A percentile compares a stretch with the other conserved stretches of the same genome.
phyloP scores from a whole-genome alignment of 1,140 invertebrate genomes.

The Fopius arisanus region DNA sequence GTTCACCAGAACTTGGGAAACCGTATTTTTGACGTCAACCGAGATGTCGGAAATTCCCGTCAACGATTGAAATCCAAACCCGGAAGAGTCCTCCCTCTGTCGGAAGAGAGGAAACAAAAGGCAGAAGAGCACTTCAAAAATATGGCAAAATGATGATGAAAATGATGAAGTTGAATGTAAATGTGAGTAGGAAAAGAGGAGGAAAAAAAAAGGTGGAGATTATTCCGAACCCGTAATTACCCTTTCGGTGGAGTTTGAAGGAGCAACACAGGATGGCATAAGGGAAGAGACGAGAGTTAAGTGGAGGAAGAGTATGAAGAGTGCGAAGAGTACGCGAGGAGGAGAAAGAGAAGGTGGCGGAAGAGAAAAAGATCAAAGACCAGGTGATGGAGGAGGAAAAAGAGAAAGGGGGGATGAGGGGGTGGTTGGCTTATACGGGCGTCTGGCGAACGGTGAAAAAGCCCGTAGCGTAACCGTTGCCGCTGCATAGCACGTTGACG shows the following conservation, averaged over 20 bases:
- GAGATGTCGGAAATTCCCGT: too few relatives aligned
- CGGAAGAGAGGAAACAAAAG: neutral
- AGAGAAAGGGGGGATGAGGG: slow-evolving; percentile 2
- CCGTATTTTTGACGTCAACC: too few relatives aligned
- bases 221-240: neutral
- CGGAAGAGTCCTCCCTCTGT: neutral
- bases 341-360: too few relatives aligned
- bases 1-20: too few relatives aligned
- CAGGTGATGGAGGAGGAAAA: slow-evolving; percentile 16
- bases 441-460: slow-evolving; percentile 61
- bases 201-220: neutral
- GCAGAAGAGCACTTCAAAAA: too few relatives aligned
- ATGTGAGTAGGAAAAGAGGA: neutral
- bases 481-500: slow-evolving; percentile 56
- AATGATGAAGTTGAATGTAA: too few relatives aligned
- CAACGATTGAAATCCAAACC: too few relatives aligned
- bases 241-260: neutral
- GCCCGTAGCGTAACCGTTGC: slow-evolving; percentile 54
- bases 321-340: too few relatives aligned
- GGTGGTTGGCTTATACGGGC: slow-evolving; percentile 17
- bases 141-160: too few relatives aligned
- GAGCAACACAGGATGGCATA: neutral
- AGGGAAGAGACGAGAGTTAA: slow-evolving; percentile 21
- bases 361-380: slow-evolving; percentile 27
- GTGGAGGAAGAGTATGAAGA: too few relatives aligned